These are phyloP conservation scores for Aethes cnicana DNA, from an alignment of 2,888 invertebrate species.

Conservation along the genomic window DNA sequence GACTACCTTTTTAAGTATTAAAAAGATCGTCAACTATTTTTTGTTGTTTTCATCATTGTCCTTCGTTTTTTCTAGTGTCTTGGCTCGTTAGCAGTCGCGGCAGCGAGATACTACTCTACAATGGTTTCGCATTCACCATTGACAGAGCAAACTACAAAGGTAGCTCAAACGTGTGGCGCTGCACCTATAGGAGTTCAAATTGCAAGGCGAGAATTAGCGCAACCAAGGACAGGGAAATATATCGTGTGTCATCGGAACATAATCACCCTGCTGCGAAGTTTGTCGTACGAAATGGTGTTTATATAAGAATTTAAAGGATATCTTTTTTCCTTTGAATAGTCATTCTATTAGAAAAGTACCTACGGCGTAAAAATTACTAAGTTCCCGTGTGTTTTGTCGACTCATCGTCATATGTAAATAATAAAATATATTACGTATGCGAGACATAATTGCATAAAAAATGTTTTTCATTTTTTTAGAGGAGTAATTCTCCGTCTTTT, in stretches of 20 bases:
- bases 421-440: too few relatives aligned
- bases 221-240: slow-evolving; percentile 18
- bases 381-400: too few relatives aligned
- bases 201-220: slow-evolving; percentile 44
- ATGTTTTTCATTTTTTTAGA: too few relatives aligned
- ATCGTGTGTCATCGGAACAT: slow-evolving; percentile 28
- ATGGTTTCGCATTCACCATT: slow-evolving; percentile 47
- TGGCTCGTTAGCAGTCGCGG: slow-evolving; percentile 7
- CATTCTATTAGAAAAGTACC: too few relatives aligned
- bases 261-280: slow-evolving; percentile 34
- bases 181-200: slow-evolving; percentile 36
- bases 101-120: slow-evolving; percentile 24
- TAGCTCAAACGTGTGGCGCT: slow-evolving; percentile 39
- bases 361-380: too few relatives aligned
- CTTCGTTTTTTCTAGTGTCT: slow-evolving; percentile 4
- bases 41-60: neutral
- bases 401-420: too few relatives aligned
- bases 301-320: slow-evolving; percentile 7
- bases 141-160: slow-evolving; percentile 37
- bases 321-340: too few relatives aligned
- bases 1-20: too few relatives aligned
- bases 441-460: too few relatives aligned
- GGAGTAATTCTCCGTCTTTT: too few relatives aligned
- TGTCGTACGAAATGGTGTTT: slow-evolving; percentile 28
- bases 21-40: too few relatives aligned